These are phyloP conservation scores for Hydriomena furcata DNA, from an alignment of 2,888 invertebrate genomes.

Conservation along the genomic window DNA sequence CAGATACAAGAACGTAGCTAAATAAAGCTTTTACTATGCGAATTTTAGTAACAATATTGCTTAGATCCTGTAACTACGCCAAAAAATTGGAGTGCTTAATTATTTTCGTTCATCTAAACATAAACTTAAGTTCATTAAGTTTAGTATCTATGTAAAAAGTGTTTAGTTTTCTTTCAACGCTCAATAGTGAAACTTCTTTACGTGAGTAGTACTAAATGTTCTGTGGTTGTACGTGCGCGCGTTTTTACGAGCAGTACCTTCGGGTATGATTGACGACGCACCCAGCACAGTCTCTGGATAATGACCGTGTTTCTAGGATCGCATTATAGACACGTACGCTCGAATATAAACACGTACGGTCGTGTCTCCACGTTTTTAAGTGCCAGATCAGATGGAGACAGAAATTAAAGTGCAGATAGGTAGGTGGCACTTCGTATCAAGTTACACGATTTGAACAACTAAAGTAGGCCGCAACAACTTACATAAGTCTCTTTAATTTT, in stretches of 20 bases:
- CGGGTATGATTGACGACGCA: slow-evolving; percentile 70
- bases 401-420: slow-evolving; percentile 39
- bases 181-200: slow-evolving; percentile 2
- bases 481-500: slow-evolving; percentile 21
- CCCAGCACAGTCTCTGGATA: slow-evolving; percentile 45
- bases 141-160: too few relatives aligned
- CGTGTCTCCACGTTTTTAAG: slow-evolving; percentile 43
- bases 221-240: slow-evolving; percentile 44
- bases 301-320: slow-evolving; percentile 55
- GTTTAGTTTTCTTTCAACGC: too few relatives aligned
- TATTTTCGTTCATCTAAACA: too few relatives aligned
- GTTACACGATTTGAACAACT: slow-evolving; percentile 33
- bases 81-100: too few relatives aligned
- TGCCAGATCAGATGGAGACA: slow-evolving; percentile 47
- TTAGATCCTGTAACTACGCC: too few relatives aligned
- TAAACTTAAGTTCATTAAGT: too few relatives aligned
- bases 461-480: slow-evolving; percentile 19
- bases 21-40: too few relatives aligned
- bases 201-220: neutral
- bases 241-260: slow-evolving; percentile 62
- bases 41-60: too few relatives aligned
- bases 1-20: too few relatives aligned
- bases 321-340: slow-evolving; percentile 56
- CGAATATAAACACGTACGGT: slow-evolving; percentile 48
- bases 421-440: slow-evolving; percentile 40